Evolutionary conservation across 1,140 invertebrate genomes (phyloP).

Genomic region (Drosophila kikkawai): DNA sequence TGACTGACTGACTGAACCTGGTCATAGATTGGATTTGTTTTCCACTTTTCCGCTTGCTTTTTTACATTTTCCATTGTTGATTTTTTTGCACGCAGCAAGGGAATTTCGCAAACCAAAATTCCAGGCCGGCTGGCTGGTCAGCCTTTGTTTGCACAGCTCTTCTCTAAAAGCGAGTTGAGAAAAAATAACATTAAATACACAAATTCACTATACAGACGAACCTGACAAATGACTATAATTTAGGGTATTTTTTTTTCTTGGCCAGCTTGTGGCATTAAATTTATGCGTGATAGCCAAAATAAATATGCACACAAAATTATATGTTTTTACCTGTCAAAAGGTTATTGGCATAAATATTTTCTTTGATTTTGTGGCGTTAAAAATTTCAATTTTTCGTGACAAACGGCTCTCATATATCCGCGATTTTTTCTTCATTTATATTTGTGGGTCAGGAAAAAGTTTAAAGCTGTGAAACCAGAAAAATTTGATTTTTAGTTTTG

Average conservation of each 20-base stretch:
- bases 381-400: constrained; percentile 51
- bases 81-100: constrained; percentile 8
- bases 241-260: constrained; percentile 43
- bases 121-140: constrained; percentile 35
- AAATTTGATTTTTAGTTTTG: neutral
- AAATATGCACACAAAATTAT: constrained; percentile 53
- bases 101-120: constrained; percentile 41
- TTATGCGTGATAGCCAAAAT: constrained; percentile 54
- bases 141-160: constrained; percentile 55
- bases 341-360: constrained; percentile 64
- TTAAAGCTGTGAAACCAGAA: neutral
- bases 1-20: constrained; percentile 33
- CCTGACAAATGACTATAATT: constrained; percentile 37
- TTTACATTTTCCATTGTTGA: constrained; percentile 8
- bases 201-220: constrained; percentile 14
- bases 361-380: constrained; percentile 65
- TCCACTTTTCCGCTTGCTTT: constrained; percentile 22
- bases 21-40: constrained; percentile 51
- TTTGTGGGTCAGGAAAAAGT: neutral
- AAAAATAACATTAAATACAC: constrained; percentile 5
- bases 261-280: constrained; percentile 42
- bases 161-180: constrained; percentile 25
- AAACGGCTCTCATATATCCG: constrained; percentile 1
- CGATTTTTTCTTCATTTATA: constrained; percentile 3
- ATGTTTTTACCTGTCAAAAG: constrained; percentile 47